phyloP scores from a whole-genome alignment of 2,797 vertebrate species.

The Amblyraja radiata region DNA sequence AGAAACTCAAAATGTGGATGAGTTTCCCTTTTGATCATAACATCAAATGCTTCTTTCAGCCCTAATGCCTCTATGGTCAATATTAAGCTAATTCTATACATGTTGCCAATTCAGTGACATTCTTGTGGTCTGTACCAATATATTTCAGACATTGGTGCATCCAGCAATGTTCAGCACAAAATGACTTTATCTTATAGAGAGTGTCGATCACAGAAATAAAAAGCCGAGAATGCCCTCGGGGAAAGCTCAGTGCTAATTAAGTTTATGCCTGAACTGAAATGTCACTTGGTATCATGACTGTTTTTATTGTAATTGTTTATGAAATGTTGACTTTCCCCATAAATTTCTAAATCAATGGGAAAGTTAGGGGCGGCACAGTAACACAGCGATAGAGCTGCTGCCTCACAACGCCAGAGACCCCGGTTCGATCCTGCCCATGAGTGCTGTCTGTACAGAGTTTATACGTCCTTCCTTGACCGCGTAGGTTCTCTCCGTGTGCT shows the following conservation, averaged over 20 bases:
- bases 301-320: not conserved
- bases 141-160: not conserved
- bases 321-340: not conserved
- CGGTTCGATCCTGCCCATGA: too few relatives aligned
- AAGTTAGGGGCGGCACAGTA: too few relatives aligned
- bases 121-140: not conserved
- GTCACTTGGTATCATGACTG: constrained; percentile 7
- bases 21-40: not conserved
- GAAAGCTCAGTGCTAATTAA: not conserved
- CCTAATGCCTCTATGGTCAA: not conserved
- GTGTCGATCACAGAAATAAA: too few relatives aligned
- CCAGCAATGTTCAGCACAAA: not conserved
- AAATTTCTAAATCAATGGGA: not conserved
- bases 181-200: not conserved
- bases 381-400: too few relatives aligned
- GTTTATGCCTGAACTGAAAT: not conserved
- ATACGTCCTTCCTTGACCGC: too few relatives aligned
- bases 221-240: not conserved
- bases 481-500: too few relatives aligned
- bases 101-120: not conserved
- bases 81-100: not conserved
- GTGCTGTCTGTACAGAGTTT: too few relatives aligned
- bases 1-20: not conserved
- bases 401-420: too few relatives aligned
- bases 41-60: too few relatives aligned